These are phyloP conservation scores for Sula dactylatra DNA, from an alignment of 2,113 vertebrate genomes.

Conservation along the genomic window DNA sequence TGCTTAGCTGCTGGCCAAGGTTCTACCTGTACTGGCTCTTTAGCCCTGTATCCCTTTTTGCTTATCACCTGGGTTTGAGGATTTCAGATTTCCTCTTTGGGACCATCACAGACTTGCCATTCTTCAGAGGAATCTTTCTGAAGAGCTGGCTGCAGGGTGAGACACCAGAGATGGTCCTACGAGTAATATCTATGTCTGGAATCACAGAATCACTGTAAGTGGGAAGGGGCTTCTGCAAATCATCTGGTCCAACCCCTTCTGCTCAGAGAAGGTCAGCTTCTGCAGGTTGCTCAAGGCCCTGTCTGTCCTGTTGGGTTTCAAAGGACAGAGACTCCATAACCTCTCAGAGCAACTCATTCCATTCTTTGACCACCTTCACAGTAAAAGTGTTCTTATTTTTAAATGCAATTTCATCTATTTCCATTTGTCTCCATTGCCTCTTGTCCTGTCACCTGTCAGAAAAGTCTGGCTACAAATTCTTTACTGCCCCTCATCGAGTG, in stretches of 20 bases:
- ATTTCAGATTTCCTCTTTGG: not conserved
- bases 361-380: not conserved
- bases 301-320: not conserved
- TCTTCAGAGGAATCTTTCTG: not conserved
- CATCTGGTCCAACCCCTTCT: not conserved
- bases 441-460: not conserved
- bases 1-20: not conserved
- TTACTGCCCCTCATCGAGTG: not conserved
- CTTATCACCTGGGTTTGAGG: not conserved
- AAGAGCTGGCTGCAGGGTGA: not conserved
- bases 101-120: not conserved
- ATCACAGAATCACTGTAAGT: not conserved
- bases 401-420: not conserved
- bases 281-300: not conserved
- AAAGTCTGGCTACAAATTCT: not conserved
- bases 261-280: not conserved
- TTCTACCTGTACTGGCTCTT: not conserved
- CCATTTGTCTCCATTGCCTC: not conserved
- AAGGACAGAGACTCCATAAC: not conserved
- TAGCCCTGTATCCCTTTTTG: not conserved
- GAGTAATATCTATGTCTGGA: not conserved
- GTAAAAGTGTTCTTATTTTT: not conserved
- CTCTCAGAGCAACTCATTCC: rapidly evolving
- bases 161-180: not conserved
- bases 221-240: not conserved